Base-by-base conservation (phyloP, 2,113 vertebrate genomes). In the Tympanuchus pallidicinctus region DNA sequence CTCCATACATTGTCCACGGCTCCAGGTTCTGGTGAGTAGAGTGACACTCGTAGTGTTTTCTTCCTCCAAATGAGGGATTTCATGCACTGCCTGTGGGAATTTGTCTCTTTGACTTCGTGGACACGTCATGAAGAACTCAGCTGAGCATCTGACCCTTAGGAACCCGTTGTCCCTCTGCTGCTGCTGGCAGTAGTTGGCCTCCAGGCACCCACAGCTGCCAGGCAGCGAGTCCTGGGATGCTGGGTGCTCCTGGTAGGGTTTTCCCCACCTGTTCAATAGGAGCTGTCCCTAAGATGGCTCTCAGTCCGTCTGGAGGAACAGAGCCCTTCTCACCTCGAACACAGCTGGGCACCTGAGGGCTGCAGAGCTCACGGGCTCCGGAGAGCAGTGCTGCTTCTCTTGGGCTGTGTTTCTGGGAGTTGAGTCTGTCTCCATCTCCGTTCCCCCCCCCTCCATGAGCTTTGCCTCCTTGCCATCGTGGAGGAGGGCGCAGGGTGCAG, bases 1-100 rank as follows among this genome's bases (percentile, higher is more conserved):
- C 57, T 99, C 99, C 86, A 99, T 99, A 97, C 98, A 99, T 97
- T 99, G 99, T 98, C 99, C 99, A 76, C 98, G 98, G 91, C 98
- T 99, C 79, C 99, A 99, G 98, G 99, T 99, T 82, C 98, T 99
- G 98, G 99, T 99, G 96, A 99, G 99, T 98, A 22, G 8, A 13
- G 45, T 3, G 66, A 54, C 21, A 5, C 14, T 47, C 57, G 15
- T 48, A 59, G 70, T 43, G 0, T 67, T 85, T 54, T 25, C 24
- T 27, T 40, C 6, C 25, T 32, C 28, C 11, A 22, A 13, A 77
- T 8, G 27, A 56, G 27, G 71, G 66, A 6, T 72, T 72, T 57
- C 0, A 24, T 43, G 54, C n/a, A 0, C 83, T 42, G 45, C 93
- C 90, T 1, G 6, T 3, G 36, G 65, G 83, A 50, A 16, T 77